Evolutionary conservation across 2,888 invertebrate species (phyloP).

Genomic region (Epirrhoe tristata): DNA sequence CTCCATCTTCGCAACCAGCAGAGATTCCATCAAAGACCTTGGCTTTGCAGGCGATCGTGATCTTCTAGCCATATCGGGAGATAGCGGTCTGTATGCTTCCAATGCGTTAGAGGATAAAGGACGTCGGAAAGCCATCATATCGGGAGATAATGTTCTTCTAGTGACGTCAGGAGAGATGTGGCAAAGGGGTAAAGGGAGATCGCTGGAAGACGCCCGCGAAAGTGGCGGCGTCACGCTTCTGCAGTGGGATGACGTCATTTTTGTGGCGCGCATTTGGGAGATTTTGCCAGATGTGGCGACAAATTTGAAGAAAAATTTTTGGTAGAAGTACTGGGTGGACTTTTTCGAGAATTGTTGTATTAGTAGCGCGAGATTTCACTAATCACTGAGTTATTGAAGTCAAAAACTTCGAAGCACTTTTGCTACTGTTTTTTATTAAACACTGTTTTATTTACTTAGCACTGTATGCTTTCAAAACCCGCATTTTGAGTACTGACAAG

Average conservation of each 20-base stretch:
- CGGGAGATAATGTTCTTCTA: constrained; percentile 75
- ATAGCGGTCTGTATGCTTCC: constrained; percentile 67
- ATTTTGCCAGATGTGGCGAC: constrained; percentile 34
- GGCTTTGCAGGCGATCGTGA: constrained; percentile 86
- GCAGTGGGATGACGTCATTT: constrained; percentile 83
- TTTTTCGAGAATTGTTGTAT: no score
- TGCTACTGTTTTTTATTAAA: not conserved
- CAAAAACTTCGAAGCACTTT: not conserved
- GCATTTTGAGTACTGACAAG: constrained; percentile 27
- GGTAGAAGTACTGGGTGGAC: not conserved
- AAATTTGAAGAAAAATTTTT: not conserved
- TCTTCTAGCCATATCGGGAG: constrained; percentile 77
- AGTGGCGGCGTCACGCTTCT: constrained; percentile 82
- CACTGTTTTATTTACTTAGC: constrained; percentile 1
- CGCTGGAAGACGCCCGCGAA: constrained; percentile 78
- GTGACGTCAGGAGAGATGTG: constrained; percentile 70
- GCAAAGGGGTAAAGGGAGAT: constrained; percentile 54
- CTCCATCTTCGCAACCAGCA: constrained; percentile 93
- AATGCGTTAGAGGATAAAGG: constrained; percentile 75
- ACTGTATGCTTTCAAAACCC: constrained; percentile 24
- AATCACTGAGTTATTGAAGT: not conserved
- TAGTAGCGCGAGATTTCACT: no score
- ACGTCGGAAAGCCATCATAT: constrained; percentile 68
- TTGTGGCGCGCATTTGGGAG: constrained; percentile 75
- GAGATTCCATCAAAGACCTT: constrained; percentile 92